Base-by-base conservation (phyloP, 2,113 vertebrate species). In the Ptilonorhynchus violaceus region DNA sequence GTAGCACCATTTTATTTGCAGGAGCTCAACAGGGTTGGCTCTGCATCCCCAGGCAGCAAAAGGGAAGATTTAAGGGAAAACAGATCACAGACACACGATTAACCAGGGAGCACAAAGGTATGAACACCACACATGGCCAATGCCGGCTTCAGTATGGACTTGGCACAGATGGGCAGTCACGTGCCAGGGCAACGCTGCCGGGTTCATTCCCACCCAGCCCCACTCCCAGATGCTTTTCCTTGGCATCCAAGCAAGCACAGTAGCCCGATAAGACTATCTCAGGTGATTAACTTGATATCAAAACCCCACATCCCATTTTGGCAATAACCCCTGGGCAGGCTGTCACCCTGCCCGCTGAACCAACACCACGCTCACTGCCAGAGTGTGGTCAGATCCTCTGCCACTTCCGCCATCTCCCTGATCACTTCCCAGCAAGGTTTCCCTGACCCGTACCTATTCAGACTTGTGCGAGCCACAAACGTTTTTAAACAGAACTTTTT, bases 101-200 rank as follows among this genome's bases (percentile, higher is more conserved):
- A 35, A 23, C 11, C 4, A 1, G 64, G 37, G 50, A 49, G 50
- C 42, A 47, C 24, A 20, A 41, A 69, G 49, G 41, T 42, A 46
- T 0, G 0, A 88, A 49, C 0, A 3, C 6, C 8, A 14, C 44
- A 28, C 0, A 1, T 1, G 14, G 53, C 22, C 9, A 8, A 9
- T 2, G 4, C 10, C 1, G 0, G 28, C 44, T 47, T 15, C 1
- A 1, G 39, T 1, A 11, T 0, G 0, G 6, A 25, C 64, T 7
- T 23, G 1, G 23, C 6, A 2, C 62, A 24, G 69, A 4, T 0
- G 0, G 35, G 44, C 30, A 10, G 30, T 24, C 1, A 0, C 0
- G 0, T 19, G 23, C 25, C 77, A 50, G 56, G 20, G 60, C 53
- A 41, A 37, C 0, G 1, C 44, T 15, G 22, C 33, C 0, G 0